phyloP scores from a whole-genome alignment of 92 coral and sea anemone species.

The Epizoanthus ramosus region DNA sequence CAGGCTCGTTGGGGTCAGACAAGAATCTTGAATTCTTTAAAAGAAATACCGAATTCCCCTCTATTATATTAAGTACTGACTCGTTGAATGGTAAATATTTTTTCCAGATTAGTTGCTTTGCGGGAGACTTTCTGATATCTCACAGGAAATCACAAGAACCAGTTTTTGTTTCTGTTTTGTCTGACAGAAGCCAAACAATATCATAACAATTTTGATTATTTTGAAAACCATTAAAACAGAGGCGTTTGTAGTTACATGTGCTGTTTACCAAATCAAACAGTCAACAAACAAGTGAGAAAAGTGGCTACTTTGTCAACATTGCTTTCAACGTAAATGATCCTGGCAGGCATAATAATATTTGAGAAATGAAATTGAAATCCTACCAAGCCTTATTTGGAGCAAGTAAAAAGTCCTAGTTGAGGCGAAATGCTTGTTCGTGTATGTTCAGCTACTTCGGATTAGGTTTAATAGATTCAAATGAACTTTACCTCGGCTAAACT shows the following conservation, averaged over 20 bases:
- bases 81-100: background rate
- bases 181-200: background rate
- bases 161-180: slow-evolving; percentile 35
- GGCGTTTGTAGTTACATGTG: background rate
- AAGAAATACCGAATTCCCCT: no score
- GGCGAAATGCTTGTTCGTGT: no score
- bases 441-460: no score
- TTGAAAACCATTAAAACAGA: slow-evolving; percentile 25
- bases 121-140: slow-evolving; percentile 15
- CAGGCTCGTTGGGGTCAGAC: no score
- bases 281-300: slow-evolving; percentile 29
- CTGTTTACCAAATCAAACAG: slow-evolving; percentile 20
- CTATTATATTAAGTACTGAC: no score
- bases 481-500: no score
- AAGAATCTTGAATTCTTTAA: no score
- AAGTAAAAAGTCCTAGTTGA: background rate
- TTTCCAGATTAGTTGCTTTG: background rate
- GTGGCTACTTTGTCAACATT: background rate
- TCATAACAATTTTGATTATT: background rate
- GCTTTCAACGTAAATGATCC: background rate
- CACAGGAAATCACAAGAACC: slow-evolving; percentile 1
- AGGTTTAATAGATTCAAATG: no score
- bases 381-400: slow-evolving; percentile 10
- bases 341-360: background rate
- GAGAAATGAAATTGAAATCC: background rate